Base-by-base conservation (phyloP, 2,888 invertebrate genomes). In the Eupithecia insigniata region DNA sequence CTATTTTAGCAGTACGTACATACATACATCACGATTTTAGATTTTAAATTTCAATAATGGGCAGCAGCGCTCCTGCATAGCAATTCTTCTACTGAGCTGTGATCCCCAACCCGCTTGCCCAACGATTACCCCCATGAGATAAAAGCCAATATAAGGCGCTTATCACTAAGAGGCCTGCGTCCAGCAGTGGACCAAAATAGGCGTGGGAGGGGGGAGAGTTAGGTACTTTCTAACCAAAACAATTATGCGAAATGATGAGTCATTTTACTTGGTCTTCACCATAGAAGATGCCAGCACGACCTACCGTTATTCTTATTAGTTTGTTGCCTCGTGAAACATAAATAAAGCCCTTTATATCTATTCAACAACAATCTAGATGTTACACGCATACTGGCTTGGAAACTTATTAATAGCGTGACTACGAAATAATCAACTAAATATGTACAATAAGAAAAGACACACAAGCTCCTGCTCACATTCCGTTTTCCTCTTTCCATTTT, bases 401-500 rank as follows among this genome's bases (percentile, higher is more conserved):
- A n/a, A 46, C n/a, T 1, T 43, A 46, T n/a, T n/a, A 46, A 46
- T 46, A 4, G n/a, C 10, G n/a, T 51, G 10, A 51, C 22, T 10
- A 22, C 22, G n/a, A 46, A 46, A n/a, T n/a, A n/a, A 46, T 46
- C 46, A 46, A 46, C 2, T 18, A 46, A n/a, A 1, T 46, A 46
- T 46, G 1, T 43, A 2, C 16, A 16, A 51, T 34, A 62, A 68
- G 28, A 55, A 69, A 66, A 51, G 14, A 26, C 22, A 55, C 51
- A 7, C 60, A 16, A 62, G 60, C 74, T 74, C 69, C n/a, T 72
- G 39, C 1, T 51, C 71, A 72, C 51, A 69, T 46, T 58, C 36
- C 71, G 61, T 85, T 85, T 87, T 84, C 84, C 83, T 84, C 69
- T 69, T 82, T 76, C 62, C 68, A 80, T 83, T 83, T 82, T 81